phyloP scores from a whole-genome alignment of 2,797 vertebrate genomes.

The Masticophis lateralis region DNA sequence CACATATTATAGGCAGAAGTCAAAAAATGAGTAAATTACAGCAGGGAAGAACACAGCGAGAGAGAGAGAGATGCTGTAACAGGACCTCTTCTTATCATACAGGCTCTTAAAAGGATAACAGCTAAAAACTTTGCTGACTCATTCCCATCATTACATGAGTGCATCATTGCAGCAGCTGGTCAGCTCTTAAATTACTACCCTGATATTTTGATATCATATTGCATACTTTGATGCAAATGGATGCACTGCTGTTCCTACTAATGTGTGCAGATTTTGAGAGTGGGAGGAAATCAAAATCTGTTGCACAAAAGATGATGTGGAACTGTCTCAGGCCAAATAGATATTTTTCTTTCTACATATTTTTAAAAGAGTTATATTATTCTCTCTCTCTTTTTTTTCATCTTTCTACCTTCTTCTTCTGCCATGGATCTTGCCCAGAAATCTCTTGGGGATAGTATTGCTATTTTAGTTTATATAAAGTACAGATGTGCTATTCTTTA shows the following conservation, averaged over 20 bases:
- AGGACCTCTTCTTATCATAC: too few species aligned
- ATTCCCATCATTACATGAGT: too few species aligned
- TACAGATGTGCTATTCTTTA: conserved; percentile 1
- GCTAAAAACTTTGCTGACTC: too few species aligned
- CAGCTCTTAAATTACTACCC: too few species aligned
- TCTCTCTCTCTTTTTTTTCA: neutral
- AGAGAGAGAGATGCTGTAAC: too few species aligned
- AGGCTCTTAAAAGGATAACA: too few species aligned
- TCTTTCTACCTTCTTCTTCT: neutral
- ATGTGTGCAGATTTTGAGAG: neutral
- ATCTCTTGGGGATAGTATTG: neutral
- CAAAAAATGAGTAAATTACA: too few species aligned
- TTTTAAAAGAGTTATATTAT: neutral
- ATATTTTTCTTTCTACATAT: neutral
- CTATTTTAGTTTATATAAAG: conserved; percentile 9
- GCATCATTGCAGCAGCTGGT: too few species aligned
- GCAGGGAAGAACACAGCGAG: too few species aligned
- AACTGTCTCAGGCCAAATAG: neutral
- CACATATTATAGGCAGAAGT: too few species aligned
- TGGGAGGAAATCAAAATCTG: neutral
- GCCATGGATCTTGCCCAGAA: neutral
- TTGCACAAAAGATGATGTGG: neutral
- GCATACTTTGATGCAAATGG: neutral
- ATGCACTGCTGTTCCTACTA: neutral
- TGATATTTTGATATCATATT: too few species aligned